These are phyloP conservation scores for Myotis findleyi DNA, from an alignment of 2,797 vertebrate genomes.

Conservation along the genomic window DNA sequence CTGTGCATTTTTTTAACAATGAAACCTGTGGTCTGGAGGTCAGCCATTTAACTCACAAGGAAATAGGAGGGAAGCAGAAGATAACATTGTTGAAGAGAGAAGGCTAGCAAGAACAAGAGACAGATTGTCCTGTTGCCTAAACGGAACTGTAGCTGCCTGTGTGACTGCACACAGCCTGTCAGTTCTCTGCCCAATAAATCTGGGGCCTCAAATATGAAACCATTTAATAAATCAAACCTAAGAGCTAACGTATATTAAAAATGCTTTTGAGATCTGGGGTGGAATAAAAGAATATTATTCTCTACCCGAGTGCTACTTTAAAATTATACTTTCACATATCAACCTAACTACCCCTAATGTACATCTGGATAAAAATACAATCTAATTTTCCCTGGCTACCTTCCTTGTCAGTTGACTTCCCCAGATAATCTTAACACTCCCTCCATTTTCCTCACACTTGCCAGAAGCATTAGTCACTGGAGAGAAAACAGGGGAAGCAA, in stretches of 20 bases:
- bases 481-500: constrained; percentile 58
- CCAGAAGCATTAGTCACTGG: neutral
- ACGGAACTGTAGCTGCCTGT: accelerated
- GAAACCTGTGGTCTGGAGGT: constrained; percentile 67
- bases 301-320: neutral
- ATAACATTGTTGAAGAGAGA: constrained; percentile 58
- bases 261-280: neutral
- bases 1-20: neutral
- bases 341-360: neutral
- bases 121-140: neutral
- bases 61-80: constrained; percentile 57
- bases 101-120: constrained; percentile 68
- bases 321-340: neutral
- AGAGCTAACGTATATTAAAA: neutral
- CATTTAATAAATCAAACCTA: neutral
- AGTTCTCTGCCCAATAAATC: neutral
- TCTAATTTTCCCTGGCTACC: neutral
- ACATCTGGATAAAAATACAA: neutral
- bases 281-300: neutral
- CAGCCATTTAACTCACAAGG: constrained; percentile 70
- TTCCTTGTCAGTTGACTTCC: neutral
- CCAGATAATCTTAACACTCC: neutral
- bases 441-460: neutral
- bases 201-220: neutral
- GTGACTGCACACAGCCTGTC: neutral